These are phyloP conservation scores for Drosophila greeni DNA, from an alignment of 2,888 invertebrate species.

Conservation along the genomic window DNA sequence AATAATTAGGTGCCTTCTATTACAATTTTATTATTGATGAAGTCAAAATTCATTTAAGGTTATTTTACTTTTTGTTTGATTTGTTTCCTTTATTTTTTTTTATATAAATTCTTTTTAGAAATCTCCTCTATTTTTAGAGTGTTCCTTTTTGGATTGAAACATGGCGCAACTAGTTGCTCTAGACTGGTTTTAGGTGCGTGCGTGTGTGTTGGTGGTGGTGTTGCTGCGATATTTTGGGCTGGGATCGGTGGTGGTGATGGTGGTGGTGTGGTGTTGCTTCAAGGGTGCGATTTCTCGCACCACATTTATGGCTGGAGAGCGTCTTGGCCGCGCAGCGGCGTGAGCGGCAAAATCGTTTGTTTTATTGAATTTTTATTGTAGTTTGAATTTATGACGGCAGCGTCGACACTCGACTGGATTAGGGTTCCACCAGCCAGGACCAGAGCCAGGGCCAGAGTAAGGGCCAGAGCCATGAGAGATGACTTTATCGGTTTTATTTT, in stretches of 20 bases:
- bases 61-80: no score
- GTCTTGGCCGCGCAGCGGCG: conserved; percentile 24
- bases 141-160: conserved; percentile 18
- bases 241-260: background rate
- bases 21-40: background rate
- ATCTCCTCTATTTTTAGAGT: background rate
- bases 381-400: conserved; percentile 75
- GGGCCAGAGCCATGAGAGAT: conserved; percentile 41
- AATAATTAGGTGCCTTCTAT: no score
- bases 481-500: conserved; percentile 64
- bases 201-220: conserved; percentile 14
- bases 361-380: conserved; percentile 77
- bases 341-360: conserved; percentile 60
- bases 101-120: background rate
- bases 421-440: conserved; percentile 54
- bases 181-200: conserved; percentile 28
- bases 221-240: conserved; percentile 20
- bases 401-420: conserved; percentile 65
- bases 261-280: conserved; percentile 5
- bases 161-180: conserved; percentile 64
- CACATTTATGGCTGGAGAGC: conserved; percentile 39
- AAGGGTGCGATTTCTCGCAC: conserved; percentile 41
- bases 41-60: background rate
- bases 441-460: background rate
- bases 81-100: no score